Conservation (phyloP, 1,140 invertebrate species). For the Drosophila funebris region DNA sequence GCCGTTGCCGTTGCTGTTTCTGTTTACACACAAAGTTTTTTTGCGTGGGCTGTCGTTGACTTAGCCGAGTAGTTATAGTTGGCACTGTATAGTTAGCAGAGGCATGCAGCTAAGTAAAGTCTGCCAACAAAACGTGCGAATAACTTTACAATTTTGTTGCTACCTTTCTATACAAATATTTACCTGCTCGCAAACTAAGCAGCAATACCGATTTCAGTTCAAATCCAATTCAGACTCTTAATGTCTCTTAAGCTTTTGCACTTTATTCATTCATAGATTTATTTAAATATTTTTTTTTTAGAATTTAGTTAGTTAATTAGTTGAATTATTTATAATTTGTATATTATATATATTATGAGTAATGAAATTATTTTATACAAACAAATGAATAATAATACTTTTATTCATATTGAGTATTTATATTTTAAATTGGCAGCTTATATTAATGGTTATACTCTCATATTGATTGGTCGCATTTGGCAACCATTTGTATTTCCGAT, state of each 20-base stretch:
- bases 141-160: constrained; percentile 68
- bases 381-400: no score
- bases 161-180: constrained; percentile 50
- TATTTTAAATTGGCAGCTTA: no score
- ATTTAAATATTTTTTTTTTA: background rate
- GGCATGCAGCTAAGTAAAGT: constrained; percentile 60
- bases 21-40: constrained; percentile 67
- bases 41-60: constrained; percentile 41
- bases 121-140: constrained; percentile 63
- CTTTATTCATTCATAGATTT: constrained; percentile 6
- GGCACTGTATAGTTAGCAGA: constrained; percentile 32
- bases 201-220: constrained; percentile 27
- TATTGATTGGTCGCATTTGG: background rate
- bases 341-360: no score
- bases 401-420: no score
- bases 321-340: no score
- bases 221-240: constrained; percentile 30
- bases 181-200: constrained; percentile 31
- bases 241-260: background rate
- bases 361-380: no score
- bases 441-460: no score
- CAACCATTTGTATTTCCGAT: no score
- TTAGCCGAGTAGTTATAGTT: constrained; percentile 62
- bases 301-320: background rate
- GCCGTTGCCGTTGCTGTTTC: constrained; percentile 14